phyloP scores from a whole-genome alignment of 2,888 invertebrate genomes.

The Caprella mutica region DNA sequence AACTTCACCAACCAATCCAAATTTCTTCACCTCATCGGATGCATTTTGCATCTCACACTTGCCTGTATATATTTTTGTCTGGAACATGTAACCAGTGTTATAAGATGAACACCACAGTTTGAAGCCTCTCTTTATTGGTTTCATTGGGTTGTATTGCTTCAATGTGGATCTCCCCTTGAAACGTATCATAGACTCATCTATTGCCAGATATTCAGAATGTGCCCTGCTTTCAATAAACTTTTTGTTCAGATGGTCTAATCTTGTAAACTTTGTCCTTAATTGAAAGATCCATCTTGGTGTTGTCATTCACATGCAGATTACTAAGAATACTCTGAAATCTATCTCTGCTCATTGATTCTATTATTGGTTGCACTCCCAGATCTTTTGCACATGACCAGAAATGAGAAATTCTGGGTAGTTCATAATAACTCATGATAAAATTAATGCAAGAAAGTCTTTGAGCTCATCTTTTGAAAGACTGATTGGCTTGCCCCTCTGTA shows the following conservation, averaged over 20 bases:
- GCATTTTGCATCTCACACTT: conserved; percentile 37
- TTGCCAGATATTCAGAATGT: neutral
- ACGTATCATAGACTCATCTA: conserved; percentile 36
- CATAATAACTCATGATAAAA: neutral
- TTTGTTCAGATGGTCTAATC: neutral
- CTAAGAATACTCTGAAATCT: neutral
- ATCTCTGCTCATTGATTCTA: neutral
- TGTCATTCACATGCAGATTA: conserved; percentile 5
- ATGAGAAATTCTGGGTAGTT: neutral
- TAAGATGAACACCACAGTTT: conserved; percentile 35
- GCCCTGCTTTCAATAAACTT: neutral
- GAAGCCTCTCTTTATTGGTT: conserved; percentile 36
- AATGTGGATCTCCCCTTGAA: conserved; percentile 35
- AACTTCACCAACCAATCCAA: conserved; percentile 28
- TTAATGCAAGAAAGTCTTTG: neutral
- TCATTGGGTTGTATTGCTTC: conserved; percentile 28
- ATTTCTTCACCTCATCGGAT: too few relatives aligned
- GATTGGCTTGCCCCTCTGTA: too few relatives aligned
- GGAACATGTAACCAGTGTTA: conserved; percentile 34
- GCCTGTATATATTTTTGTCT: conserved; percentile 37
- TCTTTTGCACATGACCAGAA: neutral
- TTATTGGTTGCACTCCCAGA: neutral
- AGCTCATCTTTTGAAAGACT: neutral
- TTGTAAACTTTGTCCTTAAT: neutral
- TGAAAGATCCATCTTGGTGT: neutral